Evolutionary conservation across 1,140 invertebrate species (phyloP).

Genomic region (Zaprionus taronus): DNA sequence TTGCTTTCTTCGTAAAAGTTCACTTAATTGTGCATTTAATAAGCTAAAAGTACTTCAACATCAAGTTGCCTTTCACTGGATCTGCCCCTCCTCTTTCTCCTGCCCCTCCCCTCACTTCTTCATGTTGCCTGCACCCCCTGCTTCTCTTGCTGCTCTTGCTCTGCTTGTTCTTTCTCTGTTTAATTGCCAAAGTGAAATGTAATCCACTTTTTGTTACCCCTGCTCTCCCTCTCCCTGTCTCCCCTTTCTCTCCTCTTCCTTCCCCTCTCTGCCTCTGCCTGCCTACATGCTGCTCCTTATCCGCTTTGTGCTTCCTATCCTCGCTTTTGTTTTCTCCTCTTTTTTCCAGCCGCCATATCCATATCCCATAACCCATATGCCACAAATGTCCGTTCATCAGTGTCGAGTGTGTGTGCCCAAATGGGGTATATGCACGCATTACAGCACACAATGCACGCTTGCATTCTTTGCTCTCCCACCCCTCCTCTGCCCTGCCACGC

Average conservation of each 20-base stretch:
- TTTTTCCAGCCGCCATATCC: slow-evolving; percentile 46
- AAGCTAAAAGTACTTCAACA: slow-evolving; percentile 50
- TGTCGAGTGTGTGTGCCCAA: slow-evolving; percentile 33
- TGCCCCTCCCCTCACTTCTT: background rate
- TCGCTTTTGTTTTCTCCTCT: slow-evolving; percentile 35
- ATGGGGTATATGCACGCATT: slow-evolving; percentile 35
- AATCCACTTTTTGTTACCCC: slow-evolving; percentile 46
- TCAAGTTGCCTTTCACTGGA: slow-evolving; percentile 18
- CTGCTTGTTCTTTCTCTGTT: slow-evolving; percentile 37
- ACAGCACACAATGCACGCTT: slow-evolving; percentile 14
- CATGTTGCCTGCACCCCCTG: too few relatives aligned
- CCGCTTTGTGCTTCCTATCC: slow-evolving; percentile 2
- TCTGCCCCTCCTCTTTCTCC: background rate
- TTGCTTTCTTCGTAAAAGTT: slow-evolving; percentile 23
- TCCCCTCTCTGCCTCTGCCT: background rate
- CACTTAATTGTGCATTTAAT: slow-evolving; percentile 56
- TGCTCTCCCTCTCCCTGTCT: background rate
- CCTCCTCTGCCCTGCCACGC: background rate
- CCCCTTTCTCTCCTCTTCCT: background rate
- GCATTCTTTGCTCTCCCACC: background rate
- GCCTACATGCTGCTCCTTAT: background rate
- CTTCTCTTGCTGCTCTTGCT: background rate
- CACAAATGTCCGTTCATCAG: slow-evolving; percentile 56
- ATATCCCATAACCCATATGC: slow-evolving; percentile 54
- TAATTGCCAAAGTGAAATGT: slow-evolving; percentile 65